Percentiles rank a stretch among this genome's conserved stretches.
Evolutionary conservation across 2,888 invertebrate species (phyloP).

Genomic region (Diaprepes abbreviatus): DNA sequence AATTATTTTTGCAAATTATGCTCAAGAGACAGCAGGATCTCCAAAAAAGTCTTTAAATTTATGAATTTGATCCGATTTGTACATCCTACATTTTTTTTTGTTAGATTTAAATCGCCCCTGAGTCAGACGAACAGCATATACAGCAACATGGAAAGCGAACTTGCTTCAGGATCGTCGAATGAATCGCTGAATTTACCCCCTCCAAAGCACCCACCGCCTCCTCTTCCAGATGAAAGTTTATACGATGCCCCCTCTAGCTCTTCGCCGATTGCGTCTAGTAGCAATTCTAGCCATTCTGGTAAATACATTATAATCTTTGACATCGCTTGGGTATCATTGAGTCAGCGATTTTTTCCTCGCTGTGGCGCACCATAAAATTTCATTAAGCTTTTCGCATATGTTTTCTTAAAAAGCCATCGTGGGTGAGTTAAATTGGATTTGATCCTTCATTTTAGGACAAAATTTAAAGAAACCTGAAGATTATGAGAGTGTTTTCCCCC

Average conservation of each 20-base stretch:
- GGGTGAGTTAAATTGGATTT: no score
- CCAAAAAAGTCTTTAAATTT: no score
- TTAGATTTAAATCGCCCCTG: conserved; percentile 56
- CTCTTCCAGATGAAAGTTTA: conserved; percentile 70
- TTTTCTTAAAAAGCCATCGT: no score
- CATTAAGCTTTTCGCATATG: no score
- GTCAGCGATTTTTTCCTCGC: no score
- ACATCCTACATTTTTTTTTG: no score
- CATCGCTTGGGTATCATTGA: no score
- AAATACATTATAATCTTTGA: no score
- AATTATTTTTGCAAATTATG: no score
- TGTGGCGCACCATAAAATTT: no score
- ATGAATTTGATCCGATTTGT: no score
- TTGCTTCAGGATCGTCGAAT: conserved; percentile 52
- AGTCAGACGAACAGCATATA: conserved; percentile 55
- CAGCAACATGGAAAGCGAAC: conserved; percentile 59
- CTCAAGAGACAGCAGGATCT: no score
- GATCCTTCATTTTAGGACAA: conserved; percentile 14
- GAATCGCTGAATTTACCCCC: conserved; percentile 68
- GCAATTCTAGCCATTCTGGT: conserved; percentile 63
- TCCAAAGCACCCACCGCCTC: conserved; percentile 74
- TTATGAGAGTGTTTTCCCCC: conserved; percentile 68
- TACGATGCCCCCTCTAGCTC: conserved; percentile 69
- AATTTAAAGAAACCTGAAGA: conserved; percentile 52
- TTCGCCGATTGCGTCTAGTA: conserved; percentile 60